Base-by-base conservation (phyloP, 2,888 invertebrate species). In the Lepidonotus clava region DNA sequence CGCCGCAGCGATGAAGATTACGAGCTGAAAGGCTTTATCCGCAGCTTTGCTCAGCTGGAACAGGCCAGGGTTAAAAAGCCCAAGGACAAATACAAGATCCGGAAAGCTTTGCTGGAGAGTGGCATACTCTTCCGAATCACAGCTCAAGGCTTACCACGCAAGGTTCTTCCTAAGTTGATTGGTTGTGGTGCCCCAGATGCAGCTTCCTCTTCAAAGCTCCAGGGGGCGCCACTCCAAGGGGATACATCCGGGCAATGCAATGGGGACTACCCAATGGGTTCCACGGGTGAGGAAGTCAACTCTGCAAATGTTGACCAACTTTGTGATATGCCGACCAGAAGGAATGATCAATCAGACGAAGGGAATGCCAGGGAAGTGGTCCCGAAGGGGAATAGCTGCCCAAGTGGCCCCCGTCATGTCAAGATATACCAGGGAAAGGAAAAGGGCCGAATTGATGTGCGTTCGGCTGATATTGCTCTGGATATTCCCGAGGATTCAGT, bases 1-100 rank as follows among this genome's bases (percentile, higher is more conserved):
- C 85, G 88, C 24, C 77, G 87, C 0, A 87, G 87, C 36, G 67
- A 87, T 34, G 84, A 83, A 14, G 89, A 89, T 71, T 86, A 89
- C 80, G 89, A 89, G 40, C 51, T 89, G 61, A 89, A 89, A 80
- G 88, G 89, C 36, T 89, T 89, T 84, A 86, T 89, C 28, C 80
- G 88, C 14, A 89, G 87, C 83, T 89, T 88, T 84, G 88, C 88
- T 21, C 83, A 86, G 21, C 67, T 89, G 36, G 71, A 76, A 24
- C 32, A 24, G 6, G 87, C 87, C 77, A 83, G 61, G 34, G 61
- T 84, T 51, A 86, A 86, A 32, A 85, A 86, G 67, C 84, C 71
- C 1, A 38, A 76, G n/a, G 89, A 89, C 61, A 89, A 88, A 84
- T 86, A 83, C 85, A 40, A 71, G 67, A 87, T 87, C 24, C 46